Base-by-base conservation (phyloP, 2,888 invertebrate genomes). In the Hirtodrosophila histrioides region DNA sequence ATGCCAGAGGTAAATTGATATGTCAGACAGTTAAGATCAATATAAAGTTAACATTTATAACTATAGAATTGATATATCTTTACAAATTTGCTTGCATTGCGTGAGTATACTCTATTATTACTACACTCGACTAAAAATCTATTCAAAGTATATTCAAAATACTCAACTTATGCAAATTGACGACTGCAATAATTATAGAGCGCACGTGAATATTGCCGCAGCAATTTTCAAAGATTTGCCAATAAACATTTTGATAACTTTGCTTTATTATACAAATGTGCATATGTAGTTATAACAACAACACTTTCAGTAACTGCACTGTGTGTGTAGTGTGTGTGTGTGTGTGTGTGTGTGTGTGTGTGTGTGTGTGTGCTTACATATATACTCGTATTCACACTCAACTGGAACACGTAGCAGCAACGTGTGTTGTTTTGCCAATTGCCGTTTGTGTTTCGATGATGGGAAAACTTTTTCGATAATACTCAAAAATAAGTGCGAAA, bases 391-490 rank as follows among this genome's bases (percentile, higher is more conserved):
- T 37, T 35, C 35, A 46, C 51, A 56, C 12, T 69, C 53, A 64
- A 54, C 41, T 40, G 69, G 17, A 65, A 56, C 77, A 77, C 78
- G 78, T 78, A 73, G 75, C 66, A 33, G 35, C 68, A 72, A 82
- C 86, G 82, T 82, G 82, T 66, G 65, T 58, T 70, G 79, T 65
- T 82, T 81, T 66, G 82, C 85, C 85, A 81, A 81, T 81, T 82
- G 83, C 79, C 73, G 37, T 61, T 68, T 54, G 48, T 55, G 75
- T 60, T 75, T 74, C 84, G 79, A 73, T 85, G 87, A 90, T 89
- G 85, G 85, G 76, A 83, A 89, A 89, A 89, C 86, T 89, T 89
- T 89, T 82, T 87, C 89, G 90, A 89, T 89, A 89, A 89, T 87
- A 90, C 89, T 89, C 88, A 82, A 88, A 88, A 88, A 79, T 78